Conservation (phyloP, 2,113 vertebrate species). For the Ellobius talpinus region DNA sequence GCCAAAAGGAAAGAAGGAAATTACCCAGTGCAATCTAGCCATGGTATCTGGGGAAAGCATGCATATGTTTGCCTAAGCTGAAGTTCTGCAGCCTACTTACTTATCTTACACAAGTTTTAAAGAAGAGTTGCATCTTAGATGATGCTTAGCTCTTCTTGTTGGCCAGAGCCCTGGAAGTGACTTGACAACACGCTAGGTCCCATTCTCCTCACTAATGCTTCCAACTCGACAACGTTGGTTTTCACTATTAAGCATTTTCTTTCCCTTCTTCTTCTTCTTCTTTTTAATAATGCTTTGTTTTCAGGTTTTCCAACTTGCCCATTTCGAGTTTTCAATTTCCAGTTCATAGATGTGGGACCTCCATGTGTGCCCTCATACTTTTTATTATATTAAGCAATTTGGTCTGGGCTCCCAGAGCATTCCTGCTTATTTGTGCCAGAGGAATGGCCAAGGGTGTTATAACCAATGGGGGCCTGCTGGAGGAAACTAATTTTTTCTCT, state of each 20-base stretch:
- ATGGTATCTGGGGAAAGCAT: background rate
- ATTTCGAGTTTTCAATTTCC: slow-evolving; percentile 76
- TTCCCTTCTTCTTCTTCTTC: background rate
- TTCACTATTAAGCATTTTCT: slow-evolving; percentile 47
- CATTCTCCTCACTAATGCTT: slow-evolving; percentile 15
- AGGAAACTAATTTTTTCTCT: slow-evolving; percentile 46
- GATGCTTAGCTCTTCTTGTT: background rate
- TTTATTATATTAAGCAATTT: slow-evolving; percentile 75
- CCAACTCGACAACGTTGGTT: background rate
- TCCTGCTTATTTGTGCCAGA: slow-evolving; percentile 64
- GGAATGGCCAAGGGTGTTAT: slow-evolving; percentile 34
- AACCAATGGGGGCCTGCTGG: background rate
- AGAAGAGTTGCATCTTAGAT: background rate
- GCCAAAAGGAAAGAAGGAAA: background rate
- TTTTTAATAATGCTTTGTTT: slow-evolving; percentile 64
- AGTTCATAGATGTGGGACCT: slow-evolving; percentile 61
- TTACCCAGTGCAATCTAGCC: background rate
- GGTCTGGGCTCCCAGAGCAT: slow-evolving; percentile 34
- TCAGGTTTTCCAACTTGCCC: slow-evolving; percentile 60
- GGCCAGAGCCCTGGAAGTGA: slow-evolving; percentile 12
- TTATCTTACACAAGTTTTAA: background rate
- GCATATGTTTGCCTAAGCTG: background rate
- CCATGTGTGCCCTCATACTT: slow-evolving; percentile 60
- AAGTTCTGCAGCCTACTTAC: too few relatives aligned
- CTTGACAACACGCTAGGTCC: background rate